Evolutionary conservation across 2,113 vertebrate genomes (phyloP), one percentile per base, ranked within the genome.

Genomic region (Ascaphus truei): DNA sequence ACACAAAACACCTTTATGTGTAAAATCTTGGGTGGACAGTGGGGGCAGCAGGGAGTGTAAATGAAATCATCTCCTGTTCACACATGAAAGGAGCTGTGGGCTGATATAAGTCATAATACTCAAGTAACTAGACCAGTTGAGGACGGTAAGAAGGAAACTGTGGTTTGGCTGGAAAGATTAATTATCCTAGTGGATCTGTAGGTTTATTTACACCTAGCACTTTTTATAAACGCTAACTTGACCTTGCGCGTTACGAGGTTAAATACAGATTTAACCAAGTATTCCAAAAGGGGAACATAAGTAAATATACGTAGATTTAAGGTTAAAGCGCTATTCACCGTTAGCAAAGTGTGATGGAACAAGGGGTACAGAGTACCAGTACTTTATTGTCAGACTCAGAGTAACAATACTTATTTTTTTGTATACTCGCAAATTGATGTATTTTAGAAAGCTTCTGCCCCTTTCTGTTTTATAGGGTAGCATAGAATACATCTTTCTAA

Each of bases 81-180:
- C 27, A 62, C 5, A 8, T 20, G 2, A 22, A 22, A n/a, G 27
- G 11, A 47, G 18, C 27, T 33, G 18, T 47, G 59, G 27, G 26
- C 29, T 47, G 41, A 47, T 47, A 33, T 33, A 56, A 20, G 41
- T 31, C 37, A 47, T 47, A 30, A 47, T 23, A 47, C 15, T n/a
- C n/a, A n/a, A n/a, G n/a, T n/a, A n/a, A n/a, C n/a, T 12, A 62
- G 41, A 62, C 18, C 27, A 62, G 16, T 62, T 62, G 27, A 27
- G 59, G 16, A 62, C 59, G 20, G 26, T 62, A 47, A 62, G 59
- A 62, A 47, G 59, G 41, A 47, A 62, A 33, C 41, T 62, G 59
- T 62, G 59, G 59, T 47, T 62, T 62, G 59, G 16, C 59, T 29
- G 12, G 3, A 60, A 43, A 29, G 23, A 43, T 60, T 62, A 47